These are phyloP conservation scores for Chiloscyllium punctatum DNA, from an alignment of 2,797 vertebrate genomes.

Conservation along the genomic window DNA sequence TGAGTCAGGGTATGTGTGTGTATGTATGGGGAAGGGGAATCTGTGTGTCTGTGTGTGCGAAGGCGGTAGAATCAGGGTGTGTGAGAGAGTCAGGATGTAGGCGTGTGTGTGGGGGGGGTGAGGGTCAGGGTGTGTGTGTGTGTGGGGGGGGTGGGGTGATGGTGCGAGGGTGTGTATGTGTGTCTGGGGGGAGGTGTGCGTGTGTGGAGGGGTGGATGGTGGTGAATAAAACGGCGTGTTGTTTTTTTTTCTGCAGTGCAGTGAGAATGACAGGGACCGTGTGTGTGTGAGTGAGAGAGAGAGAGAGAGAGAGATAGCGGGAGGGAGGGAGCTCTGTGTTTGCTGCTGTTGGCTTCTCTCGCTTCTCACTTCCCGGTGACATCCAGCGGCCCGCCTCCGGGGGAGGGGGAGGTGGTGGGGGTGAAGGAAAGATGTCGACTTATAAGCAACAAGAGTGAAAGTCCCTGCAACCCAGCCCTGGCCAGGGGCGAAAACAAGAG, in stretches of 20 bases:
- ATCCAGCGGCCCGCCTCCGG: neutral
- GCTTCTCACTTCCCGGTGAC: neutral
- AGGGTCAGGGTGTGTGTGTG: too few relatives aligned
- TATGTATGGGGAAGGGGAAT: too few relatives aligned
- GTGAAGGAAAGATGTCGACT: neutral
- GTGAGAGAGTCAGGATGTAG: too few relatives aligned
- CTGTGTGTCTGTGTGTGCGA: too few relatives aligned
- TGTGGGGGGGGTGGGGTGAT: neutral
- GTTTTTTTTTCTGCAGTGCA: neutral
- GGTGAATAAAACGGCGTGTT: too few relatives aligned
- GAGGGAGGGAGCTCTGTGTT: neutral
- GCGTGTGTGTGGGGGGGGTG: too few relatives aligned
- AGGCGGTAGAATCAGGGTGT: too few relatives aligned
- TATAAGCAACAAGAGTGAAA: neutral
- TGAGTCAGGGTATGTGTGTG: too few relatives aligned
- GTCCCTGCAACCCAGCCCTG: too few relatives aligned
- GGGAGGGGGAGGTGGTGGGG: too few relatives aligned
- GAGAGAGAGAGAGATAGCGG: neutral
- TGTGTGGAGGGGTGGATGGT: too few relatives aligned
- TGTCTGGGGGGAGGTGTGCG: too few relatives aligned
- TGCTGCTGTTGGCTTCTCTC: neutral
- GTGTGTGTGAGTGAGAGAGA: neutral
- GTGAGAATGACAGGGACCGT: neutral
- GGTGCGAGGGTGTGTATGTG: neutral
- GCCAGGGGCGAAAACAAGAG: neutral